Conservation (phyloP, 1,140 invertebrate genomes). For the Drosophila triauraria region DNA sequence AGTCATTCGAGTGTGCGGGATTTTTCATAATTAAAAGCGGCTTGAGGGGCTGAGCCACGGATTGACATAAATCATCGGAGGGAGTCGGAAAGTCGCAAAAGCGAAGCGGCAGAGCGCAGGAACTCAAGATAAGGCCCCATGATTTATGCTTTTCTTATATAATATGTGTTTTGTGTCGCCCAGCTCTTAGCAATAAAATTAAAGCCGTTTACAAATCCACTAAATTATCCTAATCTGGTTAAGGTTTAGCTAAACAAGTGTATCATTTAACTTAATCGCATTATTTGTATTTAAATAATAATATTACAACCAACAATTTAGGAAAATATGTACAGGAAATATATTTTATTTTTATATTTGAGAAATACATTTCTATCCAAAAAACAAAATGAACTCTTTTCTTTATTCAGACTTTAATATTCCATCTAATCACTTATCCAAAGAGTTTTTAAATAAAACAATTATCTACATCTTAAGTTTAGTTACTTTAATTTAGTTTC, state of each 20-base stretch:
- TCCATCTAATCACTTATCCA: neutral
- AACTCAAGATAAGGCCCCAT: conserved; percentile 39
- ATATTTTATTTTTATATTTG: no score
- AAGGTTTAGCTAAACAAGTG: no score
- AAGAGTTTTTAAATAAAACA: no score
- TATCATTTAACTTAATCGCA: no score
- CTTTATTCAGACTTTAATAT: neutral
- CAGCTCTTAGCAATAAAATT: neutral
- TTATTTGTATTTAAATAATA: no score
- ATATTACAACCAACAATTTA: no score
- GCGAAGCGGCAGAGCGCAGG: conserved; percentile 14
- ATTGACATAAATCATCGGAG: conserved; percentile 66
- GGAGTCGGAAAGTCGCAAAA: neutral
- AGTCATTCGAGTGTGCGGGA: conserved; percentile 17
- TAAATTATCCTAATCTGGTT: no score
- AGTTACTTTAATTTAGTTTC: no score
- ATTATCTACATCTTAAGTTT: neutral
- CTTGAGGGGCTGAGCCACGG: conserved; percentile 47
- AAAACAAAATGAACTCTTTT: no score
- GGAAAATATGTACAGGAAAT: no score
- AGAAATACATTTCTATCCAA: no score
- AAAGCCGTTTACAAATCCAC: neutral
- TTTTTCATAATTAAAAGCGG: conserved; percentile 70
- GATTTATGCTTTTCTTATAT: conserved; percentile 46
- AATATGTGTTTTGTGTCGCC: neutral